A percentile compares a stretch with the other conserved stretches of the same genome.
phyloP scores from a whole-genome alignment of 2,113 vertebrate genomes.

The Pachyramphus minor region DNA sequence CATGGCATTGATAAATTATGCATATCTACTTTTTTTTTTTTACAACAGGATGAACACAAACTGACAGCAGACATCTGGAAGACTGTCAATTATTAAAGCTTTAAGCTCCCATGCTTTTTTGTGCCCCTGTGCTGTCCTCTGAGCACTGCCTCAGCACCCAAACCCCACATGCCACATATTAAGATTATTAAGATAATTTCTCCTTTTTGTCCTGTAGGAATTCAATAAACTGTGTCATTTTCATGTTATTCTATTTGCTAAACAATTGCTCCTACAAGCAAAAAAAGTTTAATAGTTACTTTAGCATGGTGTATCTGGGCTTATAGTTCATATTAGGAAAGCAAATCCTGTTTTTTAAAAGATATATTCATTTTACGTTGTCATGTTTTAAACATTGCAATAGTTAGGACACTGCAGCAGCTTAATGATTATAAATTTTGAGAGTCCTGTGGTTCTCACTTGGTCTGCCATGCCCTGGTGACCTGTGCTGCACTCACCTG shows the following conservation, averaged over 20 bases:
- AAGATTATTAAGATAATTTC: background rate
- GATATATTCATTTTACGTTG: background rate
- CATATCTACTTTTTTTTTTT: background rate
- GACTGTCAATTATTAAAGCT: background rate
- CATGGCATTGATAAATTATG: slow-evolving; percentile 25
- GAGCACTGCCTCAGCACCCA: background rate
- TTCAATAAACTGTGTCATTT: background rate
- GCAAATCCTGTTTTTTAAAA: background rate
- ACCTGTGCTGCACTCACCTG: rapidly evolving
- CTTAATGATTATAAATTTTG: background rate
- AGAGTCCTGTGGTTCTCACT: rapidly evolving
- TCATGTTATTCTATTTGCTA: background rate
- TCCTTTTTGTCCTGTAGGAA: background rate
- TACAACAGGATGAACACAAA: background rate
- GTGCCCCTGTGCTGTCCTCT: background rate
- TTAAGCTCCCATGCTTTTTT: background rate
- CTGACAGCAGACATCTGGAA: slow-evolving; percentile 25
- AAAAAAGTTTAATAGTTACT: background rate
- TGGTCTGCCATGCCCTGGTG: rapidly evolving
- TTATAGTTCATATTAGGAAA: background rate
- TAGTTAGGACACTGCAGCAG: background rate
- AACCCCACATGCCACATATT: background rate
- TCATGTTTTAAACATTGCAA: background rate
- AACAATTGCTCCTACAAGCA: background rate
- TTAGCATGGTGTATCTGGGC: background rate